These are phyloP conservation scores for Troglohyphantes excavatus DNA, from an alignment of 2,888 invertebrate species.

Conservation along the genomic window DNA sequence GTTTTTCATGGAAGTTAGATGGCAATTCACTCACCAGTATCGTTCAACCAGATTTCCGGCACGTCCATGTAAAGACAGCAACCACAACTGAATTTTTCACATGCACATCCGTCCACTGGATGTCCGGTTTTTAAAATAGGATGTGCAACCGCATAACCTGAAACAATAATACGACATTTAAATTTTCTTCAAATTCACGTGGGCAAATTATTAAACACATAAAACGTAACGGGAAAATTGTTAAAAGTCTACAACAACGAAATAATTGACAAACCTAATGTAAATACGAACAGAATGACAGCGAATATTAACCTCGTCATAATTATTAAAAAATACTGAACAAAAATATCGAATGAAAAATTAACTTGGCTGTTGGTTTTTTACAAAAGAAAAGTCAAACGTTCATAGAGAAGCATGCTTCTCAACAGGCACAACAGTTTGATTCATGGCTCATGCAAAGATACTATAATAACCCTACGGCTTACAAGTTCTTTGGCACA, in stretches of 20 bases:
- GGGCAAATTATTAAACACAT: background rate
- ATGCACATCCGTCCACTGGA: conserved; percentile 8
- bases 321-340: too few relatives aligned
- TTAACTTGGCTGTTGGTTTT: too few relatives aligned
- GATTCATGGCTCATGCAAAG: too few relatives aligned
- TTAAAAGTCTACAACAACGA: background rate
- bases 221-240: background rate
- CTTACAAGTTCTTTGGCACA: too few relatives aligned
- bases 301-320: background rate
- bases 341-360: too few relatives aligned
- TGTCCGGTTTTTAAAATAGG: background rate
- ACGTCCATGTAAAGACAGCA: conserved; percentile 30
- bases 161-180: background rate
- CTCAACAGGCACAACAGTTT: too few relatives aligned
- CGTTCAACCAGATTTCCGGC: conserved; percentile 50
- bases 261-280: background rate
- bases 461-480: too few relatives aligned
- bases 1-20: background rate
- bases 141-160: background rate
- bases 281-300: background rate
- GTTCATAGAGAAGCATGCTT: too few relatives aligned
- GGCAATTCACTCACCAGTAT: conserved; percentile 16
- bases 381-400: too few relatives aligned
- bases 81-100: conserved; percentile 40
- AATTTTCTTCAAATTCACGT: background rate